Conservation (phyloP, 2,888 invertebrate species). For the Patella pellucida region DNA sequence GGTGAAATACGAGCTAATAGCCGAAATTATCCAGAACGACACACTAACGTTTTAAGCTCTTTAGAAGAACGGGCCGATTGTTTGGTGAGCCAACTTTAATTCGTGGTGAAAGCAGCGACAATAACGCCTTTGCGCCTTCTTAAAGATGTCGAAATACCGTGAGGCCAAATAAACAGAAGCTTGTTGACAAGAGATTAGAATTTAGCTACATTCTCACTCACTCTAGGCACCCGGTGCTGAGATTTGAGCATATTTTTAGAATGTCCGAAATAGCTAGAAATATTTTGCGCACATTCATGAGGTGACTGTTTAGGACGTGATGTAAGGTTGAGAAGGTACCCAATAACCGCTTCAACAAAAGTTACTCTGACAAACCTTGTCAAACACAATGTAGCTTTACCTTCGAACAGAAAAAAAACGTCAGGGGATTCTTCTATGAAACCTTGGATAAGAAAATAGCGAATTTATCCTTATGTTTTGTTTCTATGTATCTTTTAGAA, state of each 20-base stretch:
- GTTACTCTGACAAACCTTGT: no score
- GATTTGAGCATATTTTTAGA: conserved; percentile 5
- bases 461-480: no score
- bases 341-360: no score
- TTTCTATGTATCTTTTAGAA: no score
- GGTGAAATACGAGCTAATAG: conserved; percentile 4
- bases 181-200: conserved; percentile 7
- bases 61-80: background rate
- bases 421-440: no score
- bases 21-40: background rate
- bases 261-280: conserved; percentile 6
- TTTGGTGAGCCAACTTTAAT: conserved; percentile 3
- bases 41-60: conserved; percentile 1
- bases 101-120: conserved; percentile 5
- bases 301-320: no score
- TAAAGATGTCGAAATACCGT: conserved; percentile 5
- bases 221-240: background rate
- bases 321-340: no score
- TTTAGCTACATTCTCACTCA: conserved; percentile 8
- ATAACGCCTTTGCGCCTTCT: conserved; percentile 10
- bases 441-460: no score
- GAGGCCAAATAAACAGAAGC: conserved; percentile 2
- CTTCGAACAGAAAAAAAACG: no score
- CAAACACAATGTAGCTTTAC: no score
- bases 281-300: background rate